These are phyloP conservation scores for Eristalis arbustorum DNA, from an alignment of 2,888 invertebrate genomes.

Conservation along the genomic window DNA sequence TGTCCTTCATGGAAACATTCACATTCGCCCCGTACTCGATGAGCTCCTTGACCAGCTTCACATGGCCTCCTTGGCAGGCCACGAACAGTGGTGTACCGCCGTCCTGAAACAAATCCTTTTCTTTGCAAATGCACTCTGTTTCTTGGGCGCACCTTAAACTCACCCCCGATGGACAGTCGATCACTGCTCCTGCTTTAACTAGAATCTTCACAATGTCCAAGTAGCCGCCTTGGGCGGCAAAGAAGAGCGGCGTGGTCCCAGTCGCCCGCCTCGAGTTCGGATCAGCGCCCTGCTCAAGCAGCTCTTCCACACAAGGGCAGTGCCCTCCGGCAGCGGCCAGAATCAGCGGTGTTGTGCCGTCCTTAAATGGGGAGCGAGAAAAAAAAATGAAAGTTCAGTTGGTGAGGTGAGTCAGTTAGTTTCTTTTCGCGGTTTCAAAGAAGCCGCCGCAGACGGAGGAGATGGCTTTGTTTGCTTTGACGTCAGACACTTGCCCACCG, in stretches of 20 bases:
- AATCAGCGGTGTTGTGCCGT: constrained; percentile 96
- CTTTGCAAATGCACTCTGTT: neutral
- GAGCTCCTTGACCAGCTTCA: constrained; percentile 92
- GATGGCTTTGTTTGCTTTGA: neutral
- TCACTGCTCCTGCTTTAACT: constrained; percentile 88
- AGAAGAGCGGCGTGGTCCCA: constrained; percentile 95
- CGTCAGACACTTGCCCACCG: neutral
- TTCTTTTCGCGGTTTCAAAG: neutral
- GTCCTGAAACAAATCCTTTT: constrained; percentile 84
- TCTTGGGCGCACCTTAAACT: constrained; percentile 75
- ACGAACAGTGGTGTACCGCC: constrained; percentile 97
- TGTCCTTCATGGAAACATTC: constrained; percentile 93
- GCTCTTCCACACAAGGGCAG: constrained; percentile 90
- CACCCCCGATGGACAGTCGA: constrained; percentile 90
- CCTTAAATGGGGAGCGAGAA: constrained; percentile 82
- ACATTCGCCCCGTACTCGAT: constrained; percentile 90
- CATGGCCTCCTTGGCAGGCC: constrained; percentile 93
- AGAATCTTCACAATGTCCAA: constrained; percentile 90
- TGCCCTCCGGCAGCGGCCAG: constrained; percentile 95
- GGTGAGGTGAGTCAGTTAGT: neutral
- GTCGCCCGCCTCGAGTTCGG: constrained; percentile 92
- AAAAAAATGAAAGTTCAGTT: neutral
- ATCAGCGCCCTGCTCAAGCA: constrained; percentile 95
- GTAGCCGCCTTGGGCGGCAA: constrained; percentile 96
- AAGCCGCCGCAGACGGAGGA: neutral